Base-by-base conservation (phyloP, 2,888 invertebrate genomes). In the Hemithea aestivaria region DNA sequence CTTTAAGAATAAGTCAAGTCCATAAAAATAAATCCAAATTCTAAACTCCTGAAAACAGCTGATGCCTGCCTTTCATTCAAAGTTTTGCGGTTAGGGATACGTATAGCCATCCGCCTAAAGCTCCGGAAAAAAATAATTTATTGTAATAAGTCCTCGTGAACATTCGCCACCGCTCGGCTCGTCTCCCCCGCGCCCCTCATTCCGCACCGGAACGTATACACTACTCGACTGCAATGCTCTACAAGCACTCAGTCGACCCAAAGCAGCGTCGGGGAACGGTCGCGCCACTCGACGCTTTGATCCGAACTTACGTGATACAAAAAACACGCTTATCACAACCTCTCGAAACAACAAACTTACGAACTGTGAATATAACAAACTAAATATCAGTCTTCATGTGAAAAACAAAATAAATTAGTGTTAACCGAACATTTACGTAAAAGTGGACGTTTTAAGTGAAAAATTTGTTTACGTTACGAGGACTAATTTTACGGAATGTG, bases 81-180 rank as follows among this genome's bases (percentile, higher is more conserved):
- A 76, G 61, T 76, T 75, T 22, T 73, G 73, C 63, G 72, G 72
- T 71, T 64, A 53, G 47, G 57, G 55, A 68, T 68, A 71, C 69
- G 68, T 63, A 66, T 65, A 71, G 68, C 67, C 74, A 76, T 79
- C 76, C 71, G 75, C 70, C 70, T 68, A 73, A 79, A 83, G 77
- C 78, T 77, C 67, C 68, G 73, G 74, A 74, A 83, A 81, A 66
- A 81, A 79, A 83, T 79, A 78, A 84, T 83, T 83, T 84, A 82
- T 83, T 84, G 76, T 84, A 83, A 83, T 84, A 83, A 81, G 79
- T 76, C 76, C 67, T 85, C 87, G 88, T 79, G 80, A 75, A 73
- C 76, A 74, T 74, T 87, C 87, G 88, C 82, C 79, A 74, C 76
- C 67, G 68, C 72, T 88, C 88, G 87, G 81, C 69, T 73, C 77